Evolutionary conservation across 2,797 vertebrate genomes (phyloP).

Genomic region (Myotis vivesi): DNA sequence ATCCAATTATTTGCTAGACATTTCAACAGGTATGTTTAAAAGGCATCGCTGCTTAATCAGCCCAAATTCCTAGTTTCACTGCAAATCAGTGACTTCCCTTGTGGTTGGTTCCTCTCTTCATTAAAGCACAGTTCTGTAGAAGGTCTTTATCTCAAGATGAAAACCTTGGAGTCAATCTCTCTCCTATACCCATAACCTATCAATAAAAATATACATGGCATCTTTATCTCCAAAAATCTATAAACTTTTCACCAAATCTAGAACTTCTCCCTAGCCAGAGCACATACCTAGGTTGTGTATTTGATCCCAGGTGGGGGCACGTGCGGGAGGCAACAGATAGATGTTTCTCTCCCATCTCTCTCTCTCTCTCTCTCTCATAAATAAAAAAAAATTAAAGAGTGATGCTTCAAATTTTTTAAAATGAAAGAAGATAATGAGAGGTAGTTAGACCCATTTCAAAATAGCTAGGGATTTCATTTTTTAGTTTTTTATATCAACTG

Average conservation of each 20-base stretch:
- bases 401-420: too few species aligned
- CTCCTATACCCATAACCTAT: background rate
- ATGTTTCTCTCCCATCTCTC: background rate
- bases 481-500: background rate
- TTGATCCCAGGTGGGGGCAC: background rate
- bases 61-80: background rate
- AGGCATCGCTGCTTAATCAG: background rate
- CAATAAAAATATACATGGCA: background rate
- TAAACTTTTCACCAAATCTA: background rate
- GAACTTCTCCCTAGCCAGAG: background rate
- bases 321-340: rapidly evolving
- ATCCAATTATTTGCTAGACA: background rate
- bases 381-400: too few species aligned
- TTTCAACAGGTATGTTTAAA: background rate
- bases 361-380: too few species aligned
- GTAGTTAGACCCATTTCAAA: background rate
- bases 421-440: background rate
- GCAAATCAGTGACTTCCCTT: background rate
- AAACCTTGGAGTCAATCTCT: background rate
- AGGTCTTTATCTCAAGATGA: background rate
- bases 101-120: background rate
- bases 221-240: background rate
- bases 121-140: background rate
- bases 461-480: background rate
- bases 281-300: background rate